These are phyloP conservation scores for Ambastaia sidthimunki DNA, from an alignment of 2,797 vertebrate species.

Conservation along the genomic window DNA sequence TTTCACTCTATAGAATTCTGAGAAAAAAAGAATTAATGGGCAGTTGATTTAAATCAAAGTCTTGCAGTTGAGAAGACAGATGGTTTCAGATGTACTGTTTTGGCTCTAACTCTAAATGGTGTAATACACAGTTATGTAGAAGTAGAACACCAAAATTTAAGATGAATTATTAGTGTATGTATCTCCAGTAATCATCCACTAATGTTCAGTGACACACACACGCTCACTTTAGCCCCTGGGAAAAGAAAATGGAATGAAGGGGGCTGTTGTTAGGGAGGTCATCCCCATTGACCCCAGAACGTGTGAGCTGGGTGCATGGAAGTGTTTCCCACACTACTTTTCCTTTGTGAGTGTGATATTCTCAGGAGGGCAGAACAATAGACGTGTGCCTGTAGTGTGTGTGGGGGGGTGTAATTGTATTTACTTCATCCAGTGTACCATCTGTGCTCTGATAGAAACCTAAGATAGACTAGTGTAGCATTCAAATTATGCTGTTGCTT, in stretches of 20 bases:
- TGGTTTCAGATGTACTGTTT: constrained; percentile 39
- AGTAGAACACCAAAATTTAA: neutral
- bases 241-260: constrained; percentile 69
- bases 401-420: constrained; percentile 58
- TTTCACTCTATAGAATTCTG: constrained; percentile 23
- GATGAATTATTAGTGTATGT: neutral
- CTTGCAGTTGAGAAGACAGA: constrained; percentile 41
- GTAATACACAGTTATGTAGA: neutral
- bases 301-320: constrained; percentile 82
- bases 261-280: constrained; percentile 74
- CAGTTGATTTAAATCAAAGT: constrained; percentile 38
- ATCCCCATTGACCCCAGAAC: constrained; percentile 72
- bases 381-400: constrained; percentile 84
- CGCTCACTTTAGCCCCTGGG: constrained; percentile 56
- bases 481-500: neutral
- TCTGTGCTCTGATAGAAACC: constrained; percentile 31
- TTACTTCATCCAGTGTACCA: constrained; percentile 62
- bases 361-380: constrained; percentile 74
- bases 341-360: constrained; percentile 81
- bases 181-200: constrained; percentile 36
- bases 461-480: constrained; percentile 7
- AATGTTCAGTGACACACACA: constrained; percentile 43
- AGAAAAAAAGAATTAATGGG: constrained; percentile 26
- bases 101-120: neutral
- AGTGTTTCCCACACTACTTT: constrained; percentile 87